Percentiles rank a stretch among this genome's conserved stretches.
Conservation (phyloP, 2,113 vertebrate species). For the Jacana jacana region DNA sequence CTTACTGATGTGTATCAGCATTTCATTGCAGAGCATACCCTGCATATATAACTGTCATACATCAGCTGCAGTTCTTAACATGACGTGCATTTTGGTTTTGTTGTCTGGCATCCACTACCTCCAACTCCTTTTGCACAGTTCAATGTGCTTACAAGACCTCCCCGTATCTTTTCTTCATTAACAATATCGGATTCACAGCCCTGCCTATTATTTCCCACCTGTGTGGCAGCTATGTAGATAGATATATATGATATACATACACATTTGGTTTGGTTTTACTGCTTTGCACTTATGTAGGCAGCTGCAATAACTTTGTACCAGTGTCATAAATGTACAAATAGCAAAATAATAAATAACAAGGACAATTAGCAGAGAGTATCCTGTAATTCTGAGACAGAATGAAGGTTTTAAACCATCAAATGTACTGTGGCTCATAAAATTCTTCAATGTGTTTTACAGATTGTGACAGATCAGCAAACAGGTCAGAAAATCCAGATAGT, state of each 20-base stretch:
- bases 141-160: background rate
- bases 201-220: background rate
- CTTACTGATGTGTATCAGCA: background rate
- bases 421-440: background rate
- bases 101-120: background rate
- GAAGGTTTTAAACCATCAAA: background rate
- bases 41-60: background rate
- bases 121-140: background rate
- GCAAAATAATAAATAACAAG: background rate
- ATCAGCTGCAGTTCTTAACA: background rate
- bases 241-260: background rate
- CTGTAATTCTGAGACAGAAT: background rate
- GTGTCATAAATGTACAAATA: background rate
- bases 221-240: background rate
- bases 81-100: background rate
- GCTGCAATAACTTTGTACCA: background rate
- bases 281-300: background rate
- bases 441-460: slow-evolving; percentile 76
- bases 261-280: background rate
- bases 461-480: slow-evolving; percentile 96
- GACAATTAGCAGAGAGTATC: background rate
- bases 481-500: slow-evolving; percentile 98
- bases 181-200: background rate
- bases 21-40: background rate
- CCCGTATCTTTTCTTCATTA: background rate